Evolutionary conservation across 2,888 invertebrate species (phyloP), one percentile per base, ranked within the genome.

Genomic region (Pollenia griseotomentosa): DNA sequence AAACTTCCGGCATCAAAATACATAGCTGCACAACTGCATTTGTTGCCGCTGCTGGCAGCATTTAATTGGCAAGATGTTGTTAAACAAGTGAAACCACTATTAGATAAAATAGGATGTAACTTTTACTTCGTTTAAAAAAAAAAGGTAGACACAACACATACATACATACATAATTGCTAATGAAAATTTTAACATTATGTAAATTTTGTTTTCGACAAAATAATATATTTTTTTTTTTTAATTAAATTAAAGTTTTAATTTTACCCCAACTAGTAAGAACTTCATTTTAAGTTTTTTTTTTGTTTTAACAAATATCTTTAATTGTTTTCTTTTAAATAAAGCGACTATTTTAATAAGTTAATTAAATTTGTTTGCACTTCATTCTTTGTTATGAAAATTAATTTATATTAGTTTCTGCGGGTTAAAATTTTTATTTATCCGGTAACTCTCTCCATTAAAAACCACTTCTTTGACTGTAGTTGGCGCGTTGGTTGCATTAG

Each of bases 391-490:
- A 40, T 48, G 5, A 23, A 71, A 65, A 68, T 42, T 33, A 55
- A 74, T 66, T 44, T 53, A 11, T 23, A 9, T 40, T 61, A 42
- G 88, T 89, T 89, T 55, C 8, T 63, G 11, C 33, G 53, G 48
- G n/a, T 75, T 63, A 74, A 46, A 12, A 42, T 71, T 68, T 77
- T 86, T 89, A 88, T 89, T 89, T 90, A 91, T 91, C 90, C 91
- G 91, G n/a, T 71, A 14, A 42, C 2, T 66, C 61, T 66, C 46
- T 19, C 59, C 33, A 66, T 63, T 70, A 44, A 83, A 74, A 86
- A 44, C 33, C 19, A 78, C 66, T 84, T 90, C 91, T 89, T 90
- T 90, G 89, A 93, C 93, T 93, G 92, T 91, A 91, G 89, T 89
- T 90, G 90, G 89, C 90, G 91, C 91, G 89, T 90, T 89, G 88